Evolutionary conservation across 2,888 invertebrate species (phyloP).

Genomic region (Andrena dorsata): DNA sequence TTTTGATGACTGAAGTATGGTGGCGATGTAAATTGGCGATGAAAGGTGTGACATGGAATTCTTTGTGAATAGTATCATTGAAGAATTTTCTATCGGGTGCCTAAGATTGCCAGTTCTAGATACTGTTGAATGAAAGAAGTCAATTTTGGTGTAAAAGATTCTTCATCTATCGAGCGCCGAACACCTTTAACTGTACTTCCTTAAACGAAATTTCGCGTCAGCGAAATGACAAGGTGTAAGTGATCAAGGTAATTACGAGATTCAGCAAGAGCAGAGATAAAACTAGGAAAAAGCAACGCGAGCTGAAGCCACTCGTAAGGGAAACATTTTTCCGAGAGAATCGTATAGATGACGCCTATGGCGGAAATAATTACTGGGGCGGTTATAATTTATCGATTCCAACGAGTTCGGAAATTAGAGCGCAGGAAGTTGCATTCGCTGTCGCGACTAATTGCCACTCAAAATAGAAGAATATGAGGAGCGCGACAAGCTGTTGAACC

Average conservation of each 20-base stretch:
- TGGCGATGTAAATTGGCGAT: too few species aligned
- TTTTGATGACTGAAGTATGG: too few species aligned
- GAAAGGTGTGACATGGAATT: too few species aligned
- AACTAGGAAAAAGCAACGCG: not conserved
- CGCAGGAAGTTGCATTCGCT: not conserved
- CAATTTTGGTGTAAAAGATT: too few species aligned
- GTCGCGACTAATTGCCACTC: conserved; percentile 15
- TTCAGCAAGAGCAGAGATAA: too few species aligned
- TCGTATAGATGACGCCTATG: not conserved
- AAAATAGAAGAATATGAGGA: not conserved
- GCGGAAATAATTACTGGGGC: conserved; percentile 28
- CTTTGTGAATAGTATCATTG: too few species aligned
- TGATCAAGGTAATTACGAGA: too few species aligned
- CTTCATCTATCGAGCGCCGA: not conserved
- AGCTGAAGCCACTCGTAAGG: conserved; percentile 14
- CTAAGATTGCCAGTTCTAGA: too few species aligned
- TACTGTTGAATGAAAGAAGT: too few species aligned
- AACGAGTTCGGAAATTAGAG: conserved; percentile 3
- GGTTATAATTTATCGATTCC: conserved; percentile 44
- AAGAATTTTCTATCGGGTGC: too few species aligned
- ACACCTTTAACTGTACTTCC: conserved; percentile 19
- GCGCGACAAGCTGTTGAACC: not conserved
- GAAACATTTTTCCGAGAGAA: conserved; percentile 18
- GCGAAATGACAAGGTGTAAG: not conserved
- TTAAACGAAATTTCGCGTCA: conserved; percentile 22